These are phyloP conservation scores for Saccopteryx bilineata DNA, from an alignment of 2,113 vertebrate genomes.

Conservation along the genomic window DNA sequence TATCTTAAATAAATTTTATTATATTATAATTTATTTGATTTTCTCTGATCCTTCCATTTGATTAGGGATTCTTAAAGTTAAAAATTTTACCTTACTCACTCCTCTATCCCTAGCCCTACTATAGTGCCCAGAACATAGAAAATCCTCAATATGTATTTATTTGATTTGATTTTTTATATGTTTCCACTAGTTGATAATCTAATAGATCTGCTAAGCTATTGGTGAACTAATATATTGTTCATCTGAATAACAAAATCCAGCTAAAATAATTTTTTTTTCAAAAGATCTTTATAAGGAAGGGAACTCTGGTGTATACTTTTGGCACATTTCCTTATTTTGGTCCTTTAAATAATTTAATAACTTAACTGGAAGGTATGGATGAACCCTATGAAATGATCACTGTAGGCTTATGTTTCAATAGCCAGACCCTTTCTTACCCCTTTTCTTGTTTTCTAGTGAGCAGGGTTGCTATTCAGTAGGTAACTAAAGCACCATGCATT, in stretches of 20 bases:
- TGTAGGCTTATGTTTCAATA: background rate
- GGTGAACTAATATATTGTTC: background rate
- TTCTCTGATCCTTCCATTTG: background rate
- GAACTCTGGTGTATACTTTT: background rate
- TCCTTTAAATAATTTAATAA: background rate
- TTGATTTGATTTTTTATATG: background rate
- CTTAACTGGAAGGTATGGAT: background rate
- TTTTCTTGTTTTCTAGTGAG: background rate
- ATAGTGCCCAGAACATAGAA: background rate
- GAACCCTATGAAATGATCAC: background rate
- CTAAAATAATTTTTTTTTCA: background rate
- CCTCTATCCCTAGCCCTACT: background rate
- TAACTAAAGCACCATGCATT: background rate
- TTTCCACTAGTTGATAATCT: background rate
- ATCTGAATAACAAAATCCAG: background rate
- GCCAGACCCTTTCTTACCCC: background rate
- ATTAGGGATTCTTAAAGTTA: background rate
- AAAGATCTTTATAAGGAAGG: background rate
- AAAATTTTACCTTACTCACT: background rate
- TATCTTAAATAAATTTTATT: slow-evolving; percentile 29
- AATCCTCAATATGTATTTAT: background rate
- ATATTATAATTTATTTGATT: background rate
- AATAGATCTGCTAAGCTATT: background rate
- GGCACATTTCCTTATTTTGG: background rate
- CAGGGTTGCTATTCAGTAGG: background rate